Conservation (phyloP, 2,797 vertebrate species). For the Ciconia nigra region DNA sequence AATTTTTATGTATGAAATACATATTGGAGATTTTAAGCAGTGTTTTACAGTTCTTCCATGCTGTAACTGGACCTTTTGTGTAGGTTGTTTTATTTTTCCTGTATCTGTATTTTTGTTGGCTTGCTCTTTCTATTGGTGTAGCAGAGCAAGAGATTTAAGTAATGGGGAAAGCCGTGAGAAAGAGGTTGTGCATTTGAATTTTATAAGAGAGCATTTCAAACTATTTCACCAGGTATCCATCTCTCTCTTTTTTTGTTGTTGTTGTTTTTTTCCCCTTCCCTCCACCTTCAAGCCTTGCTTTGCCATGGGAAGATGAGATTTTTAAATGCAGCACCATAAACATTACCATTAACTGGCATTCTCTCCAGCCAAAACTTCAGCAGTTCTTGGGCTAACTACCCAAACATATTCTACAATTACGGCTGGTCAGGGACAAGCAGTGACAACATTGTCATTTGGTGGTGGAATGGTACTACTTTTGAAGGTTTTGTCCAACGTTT, state of each 20-base stretch:
- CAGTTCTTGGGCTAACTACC: background rate
- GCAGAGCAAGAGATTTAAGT: background rate
- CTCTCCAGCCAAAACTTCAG: background rate
- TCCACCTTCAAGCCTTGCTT: background rate
- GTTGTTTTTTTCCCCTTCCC: no score
- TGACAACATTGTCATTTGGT: background rate
- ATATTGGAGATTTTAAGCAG: background rate
- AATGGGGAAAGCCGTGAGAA: background rate
- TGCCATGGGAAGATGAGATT: background rate
- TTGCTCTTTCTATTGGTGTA: background rate
- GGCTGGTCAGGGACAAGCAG: background rate
- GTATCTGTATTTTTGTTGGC: rapidly evolving
- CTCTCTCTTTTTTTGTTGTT: background rate
- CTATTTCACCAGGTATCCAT: background rate
- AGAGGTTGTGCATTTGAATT: background rate
- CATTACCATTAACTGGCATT: no score
- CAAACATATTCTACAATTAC: rapidly evolving
- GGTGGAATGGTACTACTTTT: rapidly evolving
- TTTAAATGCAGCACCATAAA: background rate
- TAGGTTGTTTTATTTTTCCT: background rate
- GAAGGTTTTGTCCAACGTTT: rapidly evolving
- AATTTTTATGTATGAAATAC: background rate
- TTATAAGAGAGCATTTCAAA: background rate
- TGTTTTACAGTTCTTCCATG: background rate
- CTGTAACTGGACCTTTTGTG: background rate